Conservation (phyloP, 2,113 vertebrate genomes). For the Pagrus major region DNA sequence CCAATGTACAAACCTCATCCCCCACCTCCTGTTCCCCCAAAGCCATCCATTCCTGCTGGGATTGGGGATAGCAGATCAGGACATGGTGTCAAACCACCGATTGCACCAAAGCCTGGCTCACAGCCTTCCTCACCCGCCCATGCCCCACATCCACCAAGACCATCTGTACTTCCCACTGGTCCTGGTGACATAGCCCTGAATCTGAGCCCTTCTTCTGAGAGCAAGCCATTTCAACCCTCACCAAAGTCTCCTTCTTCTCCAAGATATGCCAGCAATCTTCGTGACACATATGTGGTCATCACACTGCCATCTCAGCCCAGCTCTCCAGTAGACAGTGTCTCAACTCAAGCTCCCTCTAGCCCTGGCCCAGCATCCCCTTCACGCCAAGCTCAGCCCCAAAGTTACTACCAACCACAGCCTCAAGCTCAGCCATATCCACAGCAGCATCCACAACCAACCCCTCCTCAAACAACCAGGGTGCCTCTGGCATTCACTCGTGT, state of each 20-base stretch:
- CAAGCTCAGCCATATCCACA: conserved; percentile 70
- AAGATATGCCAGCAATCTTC: conserved; percentile 89
- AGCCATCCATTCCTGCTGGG: conserved; percentile 91
- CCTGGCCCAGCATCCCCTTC: conserved; percentile 84
- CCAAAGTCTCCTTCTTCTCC: conserved; percentile 92
- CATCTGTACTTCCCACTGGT: conserved; percentile 82
- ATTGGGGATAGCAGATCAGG: conserved; percentile 87
- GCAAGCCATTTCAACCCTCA: conserved; percentile 84
- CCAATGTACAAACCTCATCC: conserved; percentile 84
- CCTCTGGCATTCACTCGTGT: conserved; percentile 87
- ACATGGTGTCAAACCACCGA: conserved; percentile 90
- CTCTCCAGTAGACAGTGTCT: conserved; percentile 91
- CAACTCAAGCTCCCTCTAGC: conserved; percentile 87
- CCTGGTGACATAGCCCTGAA: conserved; percentile 88
- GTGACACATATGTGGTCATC: conserved; percentile 97
- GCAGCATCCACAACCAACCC: conserved; percentile 63
- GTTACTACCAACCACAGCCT: conserved; percentile 67
- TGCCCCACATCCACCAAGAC: conserved; percentile 82
- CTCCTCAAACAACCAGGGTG: conserved; percentile 81
- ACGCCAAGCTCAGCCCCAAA: conserved; percentile 77
- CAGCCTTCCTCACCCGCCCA: conserved; percentile 85
- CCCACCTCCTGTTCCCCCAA: conserved; percentile 96
- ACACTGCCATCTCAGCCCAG: conserved; percentile 97
- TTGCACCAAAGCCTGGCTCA: conserved; percentile 92
- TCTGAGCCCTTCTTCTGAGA: conserved; percentile 90